These are phyloP conservation scores for Torymus aiolomorphi DNA, from an alignment of 2,888 invertebrate genomes.

Conservation along the genomic window DNA sequence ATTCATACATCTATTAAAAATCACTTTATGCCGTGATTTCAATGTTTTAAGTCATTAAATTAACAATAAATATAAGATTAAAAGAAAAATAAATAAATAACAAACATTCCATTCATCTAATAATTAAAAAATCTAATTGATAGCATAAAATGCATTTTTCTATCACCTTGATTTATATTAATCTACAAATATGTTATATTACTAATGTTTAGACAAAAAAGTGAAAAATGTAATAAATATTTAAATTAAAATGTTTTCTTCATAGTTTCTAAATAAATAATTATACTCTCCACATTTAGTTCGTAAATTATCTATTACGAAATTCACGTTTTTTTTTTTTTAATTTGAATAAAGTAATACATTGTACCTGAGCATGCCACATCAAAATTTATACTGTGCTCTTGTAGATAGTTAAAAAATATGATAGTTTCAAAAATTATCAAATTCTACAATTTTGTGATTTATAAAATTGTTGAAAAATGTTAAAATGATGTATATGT, in stretches of 20 bases:
- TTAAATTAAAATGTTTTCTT: no score
- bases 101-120: background rate
- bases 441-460: slow-evolving; percentile 1
- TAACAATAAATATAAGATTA: background rate
- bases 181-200: no score
- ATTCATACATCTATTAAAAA: no score
- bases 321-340: background rate
- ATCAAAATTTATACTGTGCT: background rate
- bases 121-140: background rate
- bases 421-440: slow-evolving; percentile 25
- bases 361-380: slow-evolving; percentile 15
- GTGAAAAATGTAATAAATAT: no score
- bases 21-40: no score
- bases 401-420: background rate
- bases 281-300: background rate
- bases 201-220: no score
- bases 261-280: background rate
- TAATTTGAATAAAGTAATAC: slow-evolving; percentile 8
- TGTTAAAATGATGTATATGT: slow-evolving; percentile 35
- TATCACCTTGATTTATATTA: no score
- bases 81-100: slow-evolving; percentile 2
- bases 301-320: background rate
- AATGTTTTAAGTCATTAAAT: background rate
- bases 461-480: slow-evolving; percentile 18
- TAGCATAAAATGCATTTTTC: background rate